Evolutionary conservation across 2,888 invertebrate species (phyloP).

Genomic region (Leptothorax acervorum): DNA sequence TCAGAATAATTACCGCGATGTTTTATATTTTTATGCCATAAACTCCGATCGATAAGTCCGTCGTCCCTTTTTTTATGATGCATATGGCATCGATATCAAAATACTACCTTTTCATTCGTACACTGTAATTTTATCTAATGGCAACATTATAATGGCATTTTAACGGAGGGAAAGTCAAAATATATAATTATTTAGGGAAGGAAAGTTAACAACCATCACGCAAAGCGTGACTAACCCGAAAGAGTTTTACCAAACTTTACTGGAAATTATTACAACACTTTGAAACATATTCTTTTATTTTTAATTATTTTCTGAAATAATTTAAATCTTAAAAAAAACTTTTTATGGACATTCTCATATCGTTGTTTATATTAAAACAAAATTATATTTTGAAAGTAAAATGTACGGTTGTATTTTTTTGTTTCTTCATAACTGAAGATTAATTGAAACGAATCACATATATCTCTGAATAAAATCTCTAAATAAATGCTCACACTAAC

Average conservation of each 20-base stretch:
- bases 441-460: not conserved
- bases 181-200: not conserved
- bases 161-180: not conserved
- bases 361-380: not conserved
- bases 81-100: not conserved
- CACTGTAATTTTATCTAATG: not conserved
- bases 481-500: not conserved
- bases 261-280: not conserved
- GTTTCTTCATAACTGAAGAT: not conserved
- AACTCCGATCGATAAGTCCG: not conserved
- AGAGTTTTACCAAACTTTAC: not conserved
- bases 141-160: not conserved
- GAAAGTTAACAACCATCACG: not conserved
- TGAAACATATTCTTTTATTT: not conserved
- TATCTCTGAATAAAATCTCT: not conserved
- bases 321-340: not conserved
- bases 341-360: not conserved
- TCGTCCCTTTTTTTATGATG: not conserved
- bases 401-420: not conserved
- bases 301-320: not conserved
- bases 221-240: not conserved
- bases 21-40: constrained; percentile 1
- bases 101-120: not conserved
- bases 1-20: not conserved
- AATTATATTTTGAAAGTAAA: not conserved